Evolutionary conservation across 2,888 invertebrate genomes (phyloP).

Genomic region (Chloroclystis v-ata): DNA sequence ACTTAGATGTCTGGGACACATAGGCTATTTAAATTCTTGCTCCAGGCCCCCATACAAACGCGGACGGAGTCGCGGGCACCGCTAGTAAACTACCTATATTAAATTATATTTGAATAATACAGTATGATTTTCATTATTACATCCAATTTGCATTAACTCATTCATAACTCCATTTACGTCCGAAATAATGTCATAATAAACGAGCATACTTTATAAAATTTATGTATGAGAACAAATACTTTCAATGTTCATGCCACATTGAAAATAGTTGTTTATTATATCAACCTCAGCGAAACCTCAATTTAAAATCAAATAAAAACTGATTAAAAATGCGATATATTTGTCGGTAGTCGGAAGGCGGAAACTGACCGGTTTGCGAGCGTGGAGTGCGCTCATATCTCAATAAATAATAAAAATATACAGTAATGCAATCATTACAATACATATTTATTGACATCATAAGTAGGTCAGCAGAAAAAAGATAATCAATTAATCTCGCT

Average conservation of each 20-base stretch:
- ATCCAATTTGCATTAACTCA: too few species aligned
- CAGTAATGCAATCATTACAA: conserved; percentile 11
- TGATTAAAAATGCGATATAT: conserved; percentile 4
- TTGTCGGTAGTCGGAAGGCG: conserved; percentile 55
- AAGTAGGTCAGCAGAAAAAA: too few species aligned
- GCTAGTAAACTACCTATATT: too few species aligned
- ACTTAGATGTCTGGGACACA: too few species aligned
- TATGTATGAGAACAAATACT: background rate
- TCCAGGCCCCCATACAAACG: too few species aligned
- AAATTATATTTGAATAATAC: too few species aligned
- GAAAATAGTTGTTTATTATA: conserved; percentile 5
- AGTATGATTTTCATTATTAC: too few species aligned
- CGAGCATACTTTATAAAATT: background rate
- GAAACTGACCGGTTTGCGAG: conserved; percentile 50
- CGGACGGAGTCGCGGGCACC: too few species aligned
- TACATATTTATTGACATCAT: too few species aligned
- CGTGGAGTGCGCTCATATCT: conserved; percentile 22
- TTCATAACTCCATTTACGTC: too few species aligned
- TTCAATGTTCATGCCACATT: conserved; percentile 15
- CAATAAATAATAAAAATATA: conserved; percentile 3
- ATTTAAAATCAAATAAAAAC: conserved; percentile 17
- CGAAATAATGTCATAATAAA: background rate
- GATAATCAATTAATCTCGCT: too few species aligned
- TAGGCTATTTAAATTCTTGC: too few species aligned
- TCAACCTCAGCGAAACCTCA: conserved; percentile 1